Evolutionary conservation across 2,797 vertebrate species (phyloP).

Genomic region (Dicrostonyx torquatus): DNA sequence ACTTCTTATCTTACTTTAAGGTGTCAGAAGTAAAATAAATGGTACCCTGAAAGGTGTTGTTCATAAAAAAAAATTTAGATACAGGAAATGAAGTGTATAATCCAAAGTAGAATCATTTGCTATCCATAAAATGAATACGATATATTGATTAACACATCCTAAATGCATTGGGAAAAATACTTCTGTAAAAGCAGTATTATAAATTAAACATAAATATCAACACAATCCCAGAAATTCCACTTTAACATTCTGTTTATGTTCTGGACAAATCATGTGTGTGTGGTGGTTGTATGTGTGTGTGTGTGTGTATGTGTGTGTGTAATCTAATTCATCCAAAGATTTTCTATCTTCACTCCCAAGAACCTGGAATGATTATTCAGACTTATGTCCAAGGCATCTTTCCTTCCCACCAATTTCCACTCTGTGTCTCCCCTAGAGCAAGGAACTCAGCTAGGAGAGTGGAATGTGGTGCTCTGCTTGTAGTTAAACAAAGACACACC

Average conservation of each 20-base stretch:
- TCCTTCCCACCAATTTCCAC: neutral
- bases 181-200: neutral
- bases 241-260: neutral
- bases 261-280: neutral
- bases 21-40: slow-evolving; percentile 76
- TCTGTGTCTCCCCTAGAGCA: neutral
- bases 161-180: neutral
- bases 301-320: too few relatives aligned
- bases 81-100: slow-evolving; percentile 52
- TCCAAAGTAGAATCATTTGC: neutral
- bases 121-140: neutral
- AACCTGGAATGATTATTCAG: neutral
- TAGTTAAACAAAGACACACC: neutral
- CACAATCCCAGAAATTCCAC: neutral
- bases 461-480: neutral
- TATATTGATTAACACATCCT: neutral
- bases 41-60: slow-evolving; percentile 47
- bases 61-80: neutral
- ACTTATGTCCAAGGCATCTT: neutral
- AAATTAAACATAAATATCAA: neutral
- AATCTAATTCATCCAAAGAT: neutral
- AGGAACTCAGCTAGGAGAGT: neutral
- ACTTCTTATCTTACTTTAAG: slow-evolving; percentile 70
- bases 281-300: too few relatives aligned
- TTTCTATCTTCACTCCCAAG: neutral